Evolutionary conservation across 2,888 invertebrate species (phyloP).

Genomic region (Acholoe squamosa): DNA sequence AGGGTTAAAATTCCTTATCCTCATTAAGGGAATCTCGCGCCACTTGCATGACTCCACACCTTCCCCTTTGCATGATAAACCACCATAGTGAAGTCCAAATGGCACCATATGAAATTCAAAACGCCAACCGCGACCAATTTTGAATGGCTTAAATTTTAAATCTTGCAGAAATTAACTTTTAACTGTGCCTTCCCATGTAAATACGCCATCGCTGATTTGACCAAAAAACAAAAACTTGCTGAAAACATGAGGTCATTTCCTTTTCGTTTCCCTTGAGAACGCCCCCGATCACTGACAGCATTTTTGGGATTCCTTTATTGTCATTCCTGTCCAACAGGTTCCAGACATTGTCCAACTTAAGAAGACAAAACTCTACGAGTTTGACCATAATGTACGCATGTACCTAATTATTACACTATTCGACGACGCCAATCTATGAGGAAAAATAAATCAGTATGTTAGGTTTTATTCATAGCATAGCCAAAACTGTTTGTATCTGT

Average conservation of each 20-base stretch:
- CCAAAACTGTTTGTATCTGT: no score
- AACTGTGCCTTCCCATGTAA: slow-evolving; percentile 26
- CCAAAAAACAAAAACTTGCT: not conserved
- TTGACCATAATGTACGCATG: no score
- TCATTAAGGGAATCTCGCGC: not conserved
- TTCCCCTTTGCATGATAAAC: slow-evolving; percentile 22
- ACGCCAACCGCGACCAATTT: not conserved
- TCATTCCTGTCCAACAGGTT: not conserved
- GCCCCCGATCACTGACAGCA: not conserved
- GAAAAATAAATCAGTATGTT: no score
- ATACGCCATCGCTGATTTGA: slow-evolving; percentile 3
- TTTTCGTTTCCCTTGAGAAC: not conserved
- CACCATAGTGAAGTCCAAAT: slow-evolving; percentile 18
- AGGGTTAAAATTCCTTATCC: not conserved
- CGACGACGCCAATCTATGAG: no score
- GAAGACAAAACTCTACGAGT: no score
- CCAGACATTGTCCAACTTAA: no score
- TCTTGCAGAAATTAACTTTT: not conserved
- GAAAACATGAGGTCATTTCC: not conserved
- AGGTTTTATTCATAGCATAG: no score
- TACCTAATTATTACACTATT: no score
- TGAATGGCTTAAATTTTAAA: not conserved
- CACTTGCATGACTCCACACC: slow-evolving; percentile 10
- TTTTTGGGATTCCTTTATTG: not conserved
- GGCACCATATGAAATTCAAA: slow-evolving; percentile 49